phyloP scores from a whole-genome alignment of 2,797 vertebrate genomes.

The Melanotaenia maccullochi region DNA sequence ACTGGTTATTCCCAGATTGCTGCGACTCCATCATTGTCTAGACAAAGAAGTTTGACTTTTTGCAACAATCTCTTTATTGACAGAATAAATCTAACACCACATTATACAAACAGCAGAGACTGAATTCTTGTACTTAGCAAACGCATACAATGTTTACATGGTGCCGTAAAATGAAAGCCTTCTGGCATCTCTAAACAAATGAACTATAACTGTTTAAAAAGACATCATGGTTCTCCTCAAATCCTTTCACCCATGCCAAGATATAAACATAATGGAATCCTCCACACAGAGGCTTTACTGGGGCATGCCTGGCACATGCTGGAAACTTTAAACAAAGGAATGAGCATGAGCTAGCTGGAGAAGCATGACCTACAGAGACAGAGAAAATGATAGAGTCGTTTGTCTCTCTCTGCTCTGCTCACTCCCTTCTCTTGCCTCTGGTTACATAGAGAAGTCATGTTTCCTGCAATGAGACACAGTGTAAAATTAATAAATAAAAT shows the following conservation, averaged over 20 bases:
- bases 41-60: slow-evolving; percentile 66
- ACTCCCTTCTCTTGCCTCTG: slow-evolving; percentile 74
- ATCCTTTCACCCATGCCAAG: slow-evolving; percentile 79
- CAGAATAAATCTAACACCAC: slow-evolving; percentile 31
- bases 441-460: slow-evolving; percentile 80
- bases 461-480: slow-evolving; percentile 77
- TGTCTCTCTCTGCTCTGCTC: slow-evolving; percentile 74
- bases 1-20: slow-evolving; percentile 68
- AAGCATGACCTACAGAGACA: slow-evolving; percentile 82
- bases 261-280: slow-evolving; percentile 78
- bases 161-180: slow-evolving; percentile 70
- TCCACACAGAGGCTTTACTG: slow-evolving; percentile 73
- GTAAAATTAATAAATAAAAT: slow-evolving; percentile 83
- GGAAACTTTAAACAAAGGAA: slow-evolving; percentile 80
- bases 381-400: slow-evolving; percentile 79
- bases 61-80: slow-evolving; percentile 57
- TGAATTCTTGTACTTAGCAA: slow-evolving; percentile 49
- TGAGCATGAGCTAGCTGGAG: slow-evolving; percentile 74
- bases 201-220: slow-evolving; percentile 80
- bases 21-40: slow-evolving; percentile 60
- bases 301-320: slow-evolving; percentile 78
- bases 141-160: slow-evolving; percentile 52
- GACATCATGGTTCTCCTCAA: slow-evolving; percentile 76
- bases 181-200: slow-evolving; percentile 71
- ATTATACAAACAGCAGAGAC: slow-evolving; percentile 42